Conservation (phyloP, 2,113 vertebrate species). For the Potamarius usumacintae region DNA sequence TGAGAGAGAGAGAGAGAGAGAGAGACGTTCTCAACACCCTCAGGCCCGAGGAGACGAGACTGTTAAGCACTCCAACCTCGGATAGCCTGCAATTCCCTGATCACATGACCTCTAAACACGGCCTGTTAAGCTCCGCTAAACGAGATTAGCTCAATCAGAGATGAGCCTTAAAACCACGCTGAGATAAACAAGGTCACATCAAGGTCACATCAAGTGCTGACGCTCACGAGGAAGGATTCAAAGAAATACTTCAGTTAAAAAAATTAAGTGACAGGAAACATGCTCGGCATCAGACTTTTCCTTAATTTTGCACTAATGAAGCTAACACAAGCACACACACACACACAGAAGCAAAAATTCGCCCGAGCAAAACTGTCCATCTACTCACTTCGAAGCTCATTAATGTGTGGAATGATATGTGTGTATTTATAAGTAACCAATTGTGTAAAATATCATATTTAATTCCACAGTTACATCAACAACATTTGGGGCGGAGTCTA, state of each 20-base stretch:
- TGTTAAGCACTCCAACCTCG: not conserved
- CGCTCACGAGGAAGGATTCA: not conserved
- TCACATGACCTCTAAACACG: constrained; percentile 45
- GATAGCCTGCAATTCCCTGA: constrained; percentile 28
- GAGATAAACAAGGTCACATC: not conserved
- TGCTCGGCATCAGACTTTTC: not conserved
- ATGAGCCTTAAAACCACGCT: not conserved
- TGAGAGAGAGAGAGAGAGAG: no score
- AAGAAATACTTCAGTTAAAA: not conserved
- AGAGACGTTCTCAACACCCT: not conserved
- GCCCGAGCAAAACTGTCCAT: not conserved
- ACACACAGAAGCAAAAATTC: not conserved
- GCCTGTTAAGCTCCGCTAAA: constrained; percentile 38
- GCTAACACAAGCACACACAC: constrained; percentile 1
- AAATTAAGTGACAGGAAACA: not conserved
- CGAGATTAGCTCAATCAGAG: constrained; percentile 41
- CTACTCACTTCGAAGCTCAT: not conserved
- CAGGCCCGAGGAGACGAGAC: not conserved
- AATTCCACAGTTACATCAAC: not conserved
- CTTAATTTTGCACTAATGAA: not conserved
- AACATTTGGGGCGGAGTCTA: not conserved
- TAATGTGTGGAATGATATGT: not conserved
- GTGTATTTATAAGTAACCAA: not conserved
- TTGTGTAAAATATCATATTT: not conserved
- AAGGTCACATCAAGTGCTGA: not conserved